phyloP scores from a whole-genome alignment of 2,113 vertebrate genomes.

The Perca flavescens region DNA sequence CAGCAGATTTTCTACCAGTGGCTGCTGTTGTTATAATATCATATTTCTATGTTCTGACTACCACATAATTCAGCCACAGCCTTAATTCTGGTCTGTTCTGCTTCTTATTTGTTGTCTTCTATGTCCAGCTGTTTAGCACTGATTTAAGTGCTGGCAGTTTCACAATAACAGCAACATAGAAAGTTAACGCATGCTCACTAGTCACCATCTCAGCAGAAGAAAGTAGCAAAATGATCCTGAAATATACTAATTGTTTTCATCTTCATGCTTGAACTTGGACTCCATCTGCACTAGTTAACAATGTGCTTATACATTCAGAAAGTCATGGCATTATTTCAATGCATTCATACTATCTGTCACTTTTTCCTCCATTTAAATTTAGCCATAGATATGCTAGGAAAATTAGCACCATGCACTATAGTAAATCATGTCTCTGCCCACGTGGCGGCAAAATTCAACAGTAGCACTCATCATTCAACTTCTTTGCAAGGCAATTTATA shows the following conservation, averaged over 20 bases:
- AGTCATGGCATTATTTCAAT: neutral
- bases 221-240: neutral
- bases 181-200: slow-evolving; percentile 16
- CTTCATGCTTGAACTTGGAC: slow-evolving; percentile 4
- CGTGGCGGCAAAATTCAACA: slow-evolving; percentile 12
- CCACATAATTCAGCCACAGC: slow-evolving; percentile 31
- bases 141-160: slow-evolving; percentile 24
- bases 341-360: neutral
- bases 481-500: slow-evolving; percentile 46
- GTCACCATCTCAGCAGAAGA: slow-evolving; percentile 12
- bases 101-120: slow-evolving; percentile 37
- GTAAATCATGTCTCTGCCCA: slow-evolving; percentile 20
- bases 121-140: slow-evolving; percentile 29
- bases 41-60: slow-evolving; percentile 35
- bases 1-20: slow-evolving; percentile 37
- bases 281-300: neutral
- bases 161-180: slow-evolving; percentile 35
- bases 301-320: neutral
- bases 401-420: neutral
- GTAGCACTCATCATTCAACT: slow-evolving; percentile 18
- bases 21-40: slow-evolving; percentile 50
- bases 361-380: slow-evolving; percentile 2
- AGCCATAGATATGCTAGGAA: neutral
- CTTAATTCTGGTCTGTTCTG: slow-evolving; percentile 8
- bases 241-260: slow-evolving; percentile 7